Evolutionary conservation across 2,888 invertebrate species (phyloP), one percentile per base, ranked within the genome.

Genomic region (Acleris holmiana): DNA sequence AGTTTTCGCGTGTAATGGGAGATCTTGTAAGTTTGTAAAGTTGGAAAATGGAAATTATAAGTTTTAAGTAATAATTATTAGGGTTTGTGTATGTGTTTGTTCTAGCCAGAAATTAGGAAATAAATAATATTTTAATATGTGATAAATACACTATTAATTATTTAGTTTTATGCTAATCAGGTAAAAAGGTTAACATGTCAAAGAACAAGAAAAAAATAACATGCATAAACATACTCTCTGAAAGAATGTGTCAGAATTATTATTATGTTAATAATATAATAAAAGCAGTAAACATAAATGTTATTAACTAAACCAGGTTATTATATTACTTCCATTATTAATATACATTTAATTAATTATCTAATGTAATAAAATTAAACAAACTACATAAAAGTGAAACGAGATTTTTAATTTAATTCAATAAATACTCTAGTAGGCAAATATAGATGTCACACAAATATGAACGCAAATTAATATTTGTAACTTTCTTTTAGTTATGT

Each of bases 401-500:
- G 8, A 17, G 23, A 54, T 19, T n/a, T 53, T 8, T 59, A 55
- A 59, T 65, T 55, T 59, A 59, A 59, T 49, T 49, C 6, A 54
- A 55, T 41, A 59, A 65, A 41, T 65, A 60, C 59, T 60, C 55
- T 23, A 65, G 29, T 60, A 65, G 29, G 29, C 47, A 44, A 57
- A 58, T 47, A 19, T 25, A 21, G 13, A 46, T 55, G 55, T 60
- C 18, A 21, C n/a, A 40, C 44, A 7, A 44, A n/a, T n/a, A n/a
- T 17, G 17, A n/a, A 17, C 13, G 21, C 23, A 23, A 4, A 55
- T 60, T 17, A 60, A 60, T 65, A 64, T 65, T 50, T 50, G 63
- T 51, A 65, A 70, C 70, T 70, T 71, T 71, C 70, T 67, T 71
- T 48, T 57, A 47, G 21, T 70, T 67, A 61, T 61, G 53, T 62